Conservation (phyloP, 2,797 vertebrate genomes). For the Poeciliopsis paucimaculata region DNA sequence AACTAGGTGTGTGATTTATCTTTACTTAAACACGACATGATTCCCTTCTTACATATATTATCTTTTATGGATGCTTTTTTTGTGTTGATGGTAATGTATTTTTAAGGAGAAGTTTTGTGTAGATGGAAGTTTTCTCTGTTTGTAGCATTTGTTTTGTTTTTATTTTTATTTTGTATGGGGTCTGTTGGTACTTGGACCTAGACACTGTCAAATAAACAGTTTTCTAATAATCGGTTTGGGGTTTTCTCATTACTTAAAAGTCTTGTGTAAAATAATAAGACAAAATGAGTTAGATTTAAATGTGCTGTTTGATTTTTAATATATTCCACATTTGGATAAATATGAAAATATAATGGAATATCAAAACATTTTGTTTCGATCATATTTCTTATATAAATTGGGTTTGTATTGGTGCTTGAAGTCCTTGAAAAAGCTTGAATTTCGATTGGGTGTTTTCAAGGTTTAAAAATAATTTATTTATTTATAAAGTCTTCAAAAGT, state of each 20-base stretch:
- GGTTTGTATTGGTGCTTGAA: too few relatives aligned
- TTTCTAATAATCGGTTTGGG: conserved; percentile 65
- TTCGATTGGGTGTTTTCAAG: too few relatives aligned
- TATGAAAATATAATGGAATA: background rate
- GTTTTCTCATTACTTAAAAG: background rate
- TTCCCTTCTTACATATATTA: conserved; percentile 64
- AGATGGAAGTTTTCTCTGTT: conserved; percentile 79
- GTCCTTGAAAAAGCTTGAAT: too few relatives aligned
- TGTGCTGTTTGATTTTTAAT: background rate
- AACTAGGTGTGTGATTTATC: conserved; percentile 60
- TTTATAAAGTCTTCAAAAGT: too few relatives aligned
- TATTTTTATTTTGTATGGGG: conserved; percentile 71
- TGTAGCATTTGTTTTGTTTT: conserved; percentile 76
- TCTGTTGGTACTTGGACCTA: conserved; percentile 82
- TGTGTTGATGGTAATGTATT: conserved; percentile 84
- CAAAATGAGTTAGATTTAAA: background rate
- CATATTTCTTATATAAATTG: too few relatives aligned
- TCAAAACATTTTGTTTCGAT: background rate
- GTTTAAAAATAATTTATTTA: too few relatives aligned
- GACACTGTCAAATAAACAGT: conserved; percentile 83
- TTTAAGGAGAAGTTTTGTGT: conserved; percentile 84
- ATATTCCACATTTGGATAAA: background rate
- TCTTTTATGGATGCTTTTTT: conserved; percentile 74
- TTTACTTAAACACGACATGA: conserved; percentile 64
- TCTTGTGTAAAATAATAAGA: background rate